These are phyloP conservation scores for Hydrozoanthus tunicans DNA, from an alignment of 64 coral and sea anemone species.

Conservation along the genomic window DNA sequence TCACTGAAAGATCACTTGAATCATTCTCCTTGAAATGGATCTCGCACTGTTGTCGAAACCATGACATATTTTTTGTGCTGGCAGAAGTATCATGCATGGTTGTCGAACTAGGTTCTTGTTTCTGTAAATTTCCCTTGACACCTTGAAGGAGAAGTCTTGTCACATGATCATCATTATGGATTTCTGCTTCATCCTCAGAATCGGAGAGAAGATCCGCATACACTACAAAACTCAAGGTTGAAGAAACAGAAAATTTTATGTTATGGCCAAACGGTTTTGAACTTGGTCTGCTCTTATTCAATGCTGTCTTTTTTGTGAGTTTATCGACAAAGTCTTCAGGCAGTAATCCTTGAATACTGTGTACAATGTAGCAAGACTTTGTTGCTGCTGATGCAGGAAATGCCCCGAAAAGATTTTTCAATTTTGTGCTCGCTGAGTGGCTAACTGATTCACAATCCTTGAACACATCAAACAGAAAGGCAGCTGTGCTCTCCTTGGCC, in stretches of 20 bases:
- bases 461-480: conserved; percentile 83
- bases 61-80: conserved; percentile 51
- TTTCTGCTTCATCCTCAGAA: conserved; percentile 77
- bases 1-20: conserved; percentile 57
- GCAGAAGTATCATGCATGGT: not conserved
- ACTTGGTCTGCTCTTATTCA: conserved; percentile 18
- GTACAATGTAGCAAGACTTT: conserved; percentile 79
- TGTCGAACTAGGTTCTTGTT: not conserved
- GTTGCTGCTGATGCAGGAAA: conserved; percentile 84
- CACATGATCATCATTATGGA: conserved; percentile 18
- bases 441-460: conserved; percentile 62
- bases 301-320: conserved; percentile 55
- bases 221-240: conserved; percentile 18
- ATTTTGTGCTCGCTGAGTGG: conserved; percentile 58
- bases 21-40: conserved; percentile 49
- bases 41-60: conserved; percentile 88
- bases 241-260: conserved; percentile 65
- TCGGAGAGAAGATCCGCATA: conserved; percentile 69
- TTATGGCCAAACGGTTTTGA: conserved; percentile 77
- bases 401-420: conserved; percentile 74
- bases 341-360: conserved; percentile 58
- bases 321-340: conserved; percentile 65
- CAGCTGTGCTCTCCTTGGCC: conserved; percentile 73
- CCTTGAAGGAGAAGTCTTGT: conserved; percentile 33
- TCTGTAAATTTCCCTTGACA: conserved; percentile 12